A percentile compares a stretch with the other conserved stretches of the same genome.
Evolutionary conservation across 2,113 vertebrate genomes (phyloP).

Genomic region (Nyctibius bracteatus): DNA sequence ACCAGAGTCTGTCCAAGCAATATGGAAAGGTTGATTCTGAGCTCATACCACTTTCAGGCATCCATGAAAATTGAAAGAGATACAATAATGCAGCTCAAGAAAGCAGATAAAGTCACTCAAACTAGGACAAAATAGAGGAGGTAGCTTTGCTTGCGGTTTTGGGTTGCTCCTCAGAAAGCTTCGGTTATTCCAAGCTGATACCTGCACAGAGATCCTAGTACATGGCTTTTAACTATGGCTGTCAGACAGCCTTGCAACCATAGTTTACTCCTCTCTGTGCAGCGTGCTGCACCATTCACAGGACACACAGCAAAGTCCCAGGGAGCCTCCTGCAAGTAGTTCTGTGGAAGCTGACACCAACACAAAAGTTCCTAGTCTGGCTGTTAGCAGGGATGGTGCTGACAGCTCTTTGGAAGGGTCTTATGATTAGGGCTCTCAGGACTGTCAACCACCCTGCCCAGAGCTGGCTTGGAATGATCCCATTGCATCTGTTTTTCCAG

Average conservation of each 20-base stretch:
- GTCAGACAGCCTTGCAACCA: not conserved
- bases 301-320: not conserved
- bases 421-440: not conserved
- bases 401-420: not conserved
- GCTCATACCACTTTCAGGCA: not conserved
- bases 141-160: not conserved
- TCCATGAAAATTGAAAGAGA: not conserved
- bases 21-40: not conserved
- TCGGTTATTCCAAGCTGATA: not conserved
- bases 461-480: not conserved
- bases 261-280: not conserved
- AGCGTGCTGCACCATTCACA: not conserved
- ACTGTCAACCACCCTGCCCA: not conserved
- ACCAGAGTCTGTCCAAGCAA: not conserved
- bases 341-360: not conserved
- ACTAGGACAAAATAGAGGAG: not conserved
- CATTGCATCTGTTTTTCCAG: not conserved
- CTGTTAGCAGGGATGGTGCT: not conserved
- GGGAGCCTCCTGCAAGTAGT: not conserved
- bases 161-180: not conserved
- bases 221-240: not conserved
- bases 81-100: not conserved
- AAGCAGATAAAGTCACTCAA: not conserved
- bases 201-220: not conserved
- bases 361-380: not conserved